Conservation (phyloP, 2,888 invertebrate genomes). For the Erebia palarica region DNA sequence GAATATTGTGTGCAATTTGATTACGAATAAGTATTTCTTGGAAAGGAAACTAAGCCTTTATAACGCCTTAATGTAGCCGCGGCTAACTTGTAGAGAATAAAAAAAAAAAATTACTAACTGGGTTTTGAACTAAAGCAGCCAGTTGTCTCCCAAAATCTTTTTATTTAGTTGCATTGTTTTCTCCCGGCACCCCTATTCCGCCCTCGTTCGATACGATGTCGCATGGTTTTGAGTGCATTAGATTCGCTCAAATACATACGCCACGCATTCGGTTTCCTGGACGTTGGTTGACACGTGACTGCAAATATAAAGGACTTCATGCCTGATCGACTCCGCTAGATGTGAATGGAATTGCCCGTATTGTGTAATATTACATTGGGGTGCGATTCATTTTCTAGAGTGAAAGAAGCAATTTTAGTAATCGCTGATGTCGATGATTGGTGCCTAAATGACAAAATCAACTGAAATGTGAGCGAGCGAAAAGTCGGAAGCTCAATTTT, state of each 20-base stretch:
- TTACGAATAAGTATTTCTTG: not conserved
- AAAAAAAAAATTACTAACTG: too few species aligned
- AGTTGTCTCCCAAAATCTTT: constrained; percentile 48
- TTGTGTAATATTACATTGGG: constrained; percentile 70
- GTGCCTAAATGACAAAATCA: not conserved
- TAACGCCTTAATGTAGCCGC: constrained; percentile 26
- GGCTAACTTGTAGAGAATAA: too few species aligned
- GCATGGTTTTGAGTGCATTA: constrained; percentile 79
- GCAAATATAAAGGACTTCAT: constrained; percentile 78
- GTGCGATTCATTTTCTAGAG: constrained; percentile 47
- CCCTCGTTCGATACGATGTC: constrained; percentile 54
- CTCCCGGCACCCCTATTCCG: constrained; percentile 45
- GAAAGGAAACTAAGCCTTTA: constrained; percentile 6
- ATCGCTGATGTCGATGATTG: constrained; percentile 22
- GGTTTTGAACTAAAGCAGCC: not conserved
- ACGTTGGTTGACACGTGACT: constrained; percentile 75
- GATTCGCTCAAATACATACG: constrained; percentile 75
- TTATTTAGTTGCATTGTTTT: constrained; percentile 48
- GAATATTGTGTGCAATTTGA: constrained; percentile 8
- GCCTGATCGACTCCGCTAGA: constrained; percentile 73
- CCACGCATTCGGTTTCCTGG: constrained; percentile 72
- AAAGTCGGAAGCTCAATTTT: not conserved
- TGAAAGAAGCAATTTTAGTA: constrained; percentile 39
- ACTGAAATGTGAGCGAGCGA: not conserved
- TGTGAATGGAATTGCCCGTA: constrained; percentile 79